Evolutionary conservation across 2,888 invertebrate genomes (phyloP).

Genomic region (Torymus aiolomorphi): DNA sequence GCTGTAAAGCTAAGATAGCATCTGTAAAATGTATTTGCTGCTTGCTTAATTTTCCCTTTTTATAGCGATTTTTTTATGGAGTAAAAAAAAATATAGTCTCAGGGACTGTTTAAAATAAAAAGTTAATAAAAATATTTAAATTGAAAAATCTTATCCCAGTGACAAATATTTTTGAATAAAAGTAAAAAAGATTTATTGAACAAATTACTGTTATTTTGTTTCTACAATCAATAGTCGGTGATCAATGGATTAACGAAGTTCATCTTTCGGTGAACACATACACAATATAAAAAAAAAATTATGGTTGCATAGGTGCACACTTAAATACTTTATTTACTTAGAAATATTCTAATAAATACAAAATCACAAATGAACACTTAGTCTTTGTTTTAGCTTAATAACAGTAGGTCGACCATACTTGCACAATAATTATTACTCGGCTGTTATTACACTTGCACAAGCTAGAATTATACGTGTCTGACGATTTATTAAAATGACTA

Average conservation of each 20-base stretch:
- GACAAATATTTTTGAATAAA: conserved; percentile 53
- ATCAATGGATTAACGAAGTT: conserved; percentile 45
- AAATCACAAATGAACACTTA: conserved; percentile 76
- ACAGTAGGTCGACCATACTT: conserved; percentile 70
- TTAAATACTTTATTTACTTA: conserved; percentile 74
- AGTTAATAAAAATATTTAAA: conserved; percentile 28
- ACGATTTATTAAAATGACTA: conserved; percentile 37
- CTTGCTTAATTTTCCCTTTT: conserved; percentile 51
- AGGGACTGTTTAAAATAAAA: conserved; percentile 45
- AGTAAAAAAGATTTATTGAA: conserved; percentile 58
- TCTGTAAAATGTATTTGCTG: conserved; percentile 50
- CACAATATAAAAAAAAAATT: conserved; percentile 53
- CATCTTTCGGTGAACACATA: conserved; percentile 51
- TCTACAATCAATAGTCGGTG: conserved; percentile 51
- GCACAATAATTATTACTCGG: conserved; percentile 69
- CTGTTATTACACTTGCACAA: conserved; percentile 71
- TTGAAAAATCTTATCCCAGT: conserved; percentile 40
- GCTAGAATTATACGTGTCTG: conserved; percentile 61
- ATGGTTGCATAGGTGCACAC: conserved; percentile 68
- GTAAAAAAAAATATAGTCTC: conserved; percentile 45
- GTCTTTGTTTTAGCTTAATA: conserved; percentile 73
- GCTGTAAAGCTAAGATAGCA: conserved; percentile 41
- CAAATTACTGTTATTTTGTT: conserved; percentile 53
- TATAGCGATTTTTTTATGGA: conserved; percentile 54
- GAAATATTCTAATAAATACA: conserved; percentile 75